phyloP scores from a whole-genome alignment of 2,113 vertebrate species.

The Dunckerocampus dactyliophorus region DNA sequence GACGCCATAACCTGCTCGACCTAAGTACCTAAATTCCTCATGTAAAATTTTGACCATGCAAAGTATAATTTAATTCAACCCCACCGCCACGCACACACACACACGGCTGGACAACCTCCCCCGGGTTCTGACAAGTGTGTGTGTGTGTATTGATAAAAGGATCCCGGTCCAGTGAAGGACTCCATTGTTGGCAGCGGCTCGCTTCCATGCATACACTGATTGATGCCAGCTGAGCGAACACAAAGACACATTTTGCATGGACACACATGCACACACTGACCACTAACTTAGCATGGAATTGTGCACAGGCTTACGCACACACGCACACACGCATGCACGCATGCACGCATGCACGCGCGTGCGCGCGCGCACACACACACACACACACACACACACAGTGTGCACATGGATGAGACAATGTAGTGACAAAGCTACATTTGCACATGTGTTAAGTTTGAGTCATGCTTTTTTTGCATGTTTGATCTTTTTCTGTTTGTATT shows the following conservation, averaged over 20 bases:
- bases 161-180: conserved; percentile 72
- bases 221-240: conserved; percentile 81
- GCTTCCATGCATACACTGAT: conserved; percentile 66
- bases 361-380: conserved; percentile 1
- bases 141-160: conserved; percentile 72
- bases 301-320: conserved; percentile 1
- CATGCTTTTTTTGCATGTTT: too few relatives aligned
- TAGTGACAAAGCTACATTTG: too few relatives aligned
- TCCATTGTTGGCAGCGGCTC: conserved; percentile 67
- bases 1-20: not conserved
- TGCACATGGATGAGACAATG: not conserved
- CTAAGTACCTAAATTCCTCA: conserved; percentile 1
- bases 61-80: too few relatives aligned
- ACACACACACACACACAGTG: not conserved
- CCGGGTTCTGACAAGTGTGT: conserved; percentile 20
- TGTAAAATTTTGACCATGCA: too few relatives aligned
- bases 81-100: not conserved
- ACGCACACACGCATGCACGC: not conserved
- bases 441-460: too few relatives aligned
- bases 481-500: too few relatives aligned
- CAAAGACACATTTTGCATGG: conserved; percentile 72
- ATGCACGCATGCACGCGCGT: too few relatives aligned
- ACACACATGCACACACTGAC: conserved; percentile 30
- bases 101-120: conserved; percentile 16
- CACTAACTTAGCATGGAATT: not conserved